Conservation (phyloP, 2,113 vertebrate genomes). For the Speoplatyrhinus poulsoni region DNA sequence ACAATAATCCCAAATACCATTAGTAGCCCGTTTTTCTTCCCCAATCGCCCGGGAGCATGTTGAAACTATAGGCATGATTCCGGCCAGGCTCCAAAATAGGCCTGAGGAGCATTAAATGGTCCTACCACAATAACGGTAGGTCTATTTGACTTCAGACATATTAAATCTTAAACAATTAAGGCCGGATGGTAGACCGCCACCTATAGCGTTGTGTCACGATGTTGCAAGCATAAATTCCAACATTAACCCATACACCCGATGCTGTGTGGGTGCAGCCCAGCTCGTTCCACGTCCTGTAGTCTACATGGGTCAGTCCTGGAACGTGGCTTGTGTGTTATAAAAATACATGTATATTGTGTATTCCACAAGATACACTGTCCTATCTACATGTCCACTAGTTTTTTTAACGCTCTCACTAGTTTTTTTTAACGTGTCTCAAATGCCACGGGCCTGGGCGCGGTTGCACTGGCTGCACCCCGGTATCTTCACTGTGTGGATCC, state of each 20-base stretch:
- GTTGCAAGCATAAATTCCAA: not conserved
- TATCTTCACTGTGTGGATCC: conserved; percentile 50
- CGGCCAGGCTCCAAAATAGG: too few relatives aligned
- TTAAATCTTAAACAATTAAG: too few relatives aligned
- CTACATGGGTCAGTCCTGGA: conserved; percentile 22
- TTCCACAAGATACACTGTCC: too few relatives aligned
- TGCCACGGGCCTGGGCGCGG: conserved; percentile 68
- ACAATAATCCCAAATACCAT: too few relatives aligned
- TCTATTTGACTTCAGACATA: too few relatives aligned
- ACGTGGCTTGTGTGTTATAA: conserved; percentile 18
- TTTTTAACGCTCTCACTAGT: not conserved
- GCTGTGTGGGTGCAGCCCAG: too few relatives aligned
- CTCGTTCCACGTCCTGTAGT: too few relatives aligned
- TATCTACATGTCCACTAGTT: not conserved
- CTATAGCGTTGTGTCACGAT: not conserved
- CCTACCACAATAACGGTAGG: not conserved
- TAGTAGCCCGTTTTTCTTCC: too few relatives aligned
- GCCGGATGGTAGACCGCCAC: too few relatives aligned
- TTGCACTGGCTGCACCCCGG: conserved; percentile 36
- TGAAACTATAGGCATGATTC: too few relatives aligned
- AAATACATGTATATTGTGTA: not conserved
- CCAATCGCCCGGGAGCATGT: too few relatives aligned
- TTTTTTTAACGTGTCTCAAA: not conserved
- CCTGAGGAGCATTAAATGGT: not conserved
- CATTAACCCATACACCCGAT: not conserved